phyloP scores from a whole-genome alignment of 2,888 invertebrate species.

The Dinocampus coccinellae region DNA sequence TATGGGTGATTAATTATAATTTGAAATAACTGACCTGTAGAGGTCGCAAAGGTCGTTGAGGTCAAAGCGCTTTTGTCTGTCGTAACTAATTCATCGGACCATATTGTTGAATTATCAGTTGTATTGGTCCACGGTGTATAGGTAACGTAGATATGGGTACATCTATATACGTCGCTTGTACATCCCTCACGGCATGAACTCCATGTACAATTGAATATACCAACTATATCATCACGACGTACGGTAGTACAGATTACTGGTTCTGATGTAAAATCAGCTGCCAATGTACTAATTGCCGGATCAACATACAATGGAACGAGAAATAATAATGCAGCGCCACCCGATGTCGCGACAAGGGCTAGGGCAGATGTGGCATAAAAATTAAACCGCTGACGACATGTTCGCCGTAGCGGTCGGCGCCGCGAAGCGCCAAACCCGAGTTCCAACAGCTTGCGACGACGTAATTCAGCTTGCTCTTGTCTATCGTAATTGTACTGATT shows the following conservation, averaged over 20 bases:
- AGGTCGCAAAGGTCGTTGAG: constrained; percentile 45
- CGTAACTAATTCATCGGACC: constrained; percentile 15
- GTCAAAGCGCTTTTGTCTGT: not conserved
- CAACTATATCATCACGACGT: constrained; percentile 78
- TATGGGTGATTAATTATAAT: not conserved
- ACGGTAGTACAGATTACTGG: constrained; percentile 82
- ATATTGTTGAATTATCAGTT: constrained; percentile 12
- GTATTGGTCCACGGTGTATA: constrained; percentile 69
- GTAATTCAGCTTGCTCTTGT: constrained; percentile 62
- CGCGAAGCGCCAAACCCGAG: constrained; percentile 66
- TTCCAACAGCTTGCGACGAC: constrained; percentile 68
- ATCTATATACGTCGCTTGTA: constrained; percentile 82
- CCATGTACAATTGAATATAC: constrained; percentile 84
- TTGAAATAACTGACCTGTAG: constrained; percentile 54
- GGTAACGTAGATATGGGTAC: constrained; percentile 78
- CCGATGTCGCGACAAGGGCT: constrained; percentile 79
- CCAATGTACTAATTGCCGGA: constrained; percentile 77
- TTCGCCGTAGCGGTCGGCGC: constrained; percentile 70
- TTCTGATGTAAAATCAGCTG: constrained; percentile 81
- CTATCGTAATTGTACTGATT: constrained; percentile 65
- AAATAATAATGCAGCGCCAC: constrained; percentile 80
- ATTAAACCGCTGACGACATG: constrained; percentile 78
- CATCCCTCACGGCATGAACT: constrained; percentile 86
- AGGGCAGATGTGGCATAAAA: constrained; percentile 80
- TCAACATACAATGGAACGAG: constrained; percentile 81